Evolutionary conservation across 1,140 invertebrate genomes (phyloP), one percentile per base, ranked within the genome.

Genomic region (Aphelenchoides besseyi): DNA sequence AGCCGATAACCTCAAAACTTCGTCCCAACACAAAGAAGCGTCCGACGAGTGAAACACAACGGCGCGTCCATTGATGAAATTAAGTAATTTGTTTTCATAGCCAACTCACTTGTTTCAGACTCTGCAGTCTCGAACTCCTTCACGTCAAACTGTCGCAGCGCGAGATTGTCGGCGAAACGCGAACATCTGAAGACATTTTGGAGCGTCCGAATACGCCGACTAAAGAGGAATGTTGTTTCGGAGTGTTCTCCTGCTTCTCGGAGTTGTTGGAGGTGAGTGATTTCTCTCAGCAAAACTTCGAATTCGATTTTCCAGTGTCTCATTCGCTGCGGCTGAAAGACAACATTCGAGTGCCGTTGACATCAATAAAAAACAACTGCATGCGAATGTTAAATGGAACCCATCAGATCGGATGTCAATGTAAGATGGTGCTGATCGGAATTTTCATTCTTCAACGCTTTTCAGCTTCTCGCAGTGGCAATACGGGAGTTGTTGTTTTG

Each of bases 371-470:
- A 37, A 66, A 66, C 63, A 33, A 33, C 2, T 66, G 63, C 36
- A 66, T 66, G 63, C 63, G 63, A 18, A 12, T 66, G 16, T 23
- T 66, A 16, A 66, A 66, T 53, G 63, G 63, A 63, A 66, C 63
- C n/a, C 16, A 66, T 32, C 2, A 33, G 36, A 29, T 66, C 23
- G 63, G 63, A 37, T 66, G 63, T 53, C 63, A 66, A 66, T 66
- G 63, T 66, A 8, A 32, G 63, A 33, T 1, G 18, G 12, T 53
- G 5, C 5, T 8, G 26, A 8, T 59, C 23, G 5, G 55, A 59
- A 29, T 59, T 59, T 48, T 12, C 5, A 59, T 8, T 59, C 5
- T 8, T 59, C 18, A 23, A 33, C 5, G 5, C 5, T 8, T 8
- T 59, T 28, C 18, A 59, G 55, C 55, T 5, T 5, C 5, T 59